These are phyloP conservation scores for Decapterus maruadsi DNA, from an alignment of 2,797 vertebrate species.

Conservation along the genomic window DNA sequence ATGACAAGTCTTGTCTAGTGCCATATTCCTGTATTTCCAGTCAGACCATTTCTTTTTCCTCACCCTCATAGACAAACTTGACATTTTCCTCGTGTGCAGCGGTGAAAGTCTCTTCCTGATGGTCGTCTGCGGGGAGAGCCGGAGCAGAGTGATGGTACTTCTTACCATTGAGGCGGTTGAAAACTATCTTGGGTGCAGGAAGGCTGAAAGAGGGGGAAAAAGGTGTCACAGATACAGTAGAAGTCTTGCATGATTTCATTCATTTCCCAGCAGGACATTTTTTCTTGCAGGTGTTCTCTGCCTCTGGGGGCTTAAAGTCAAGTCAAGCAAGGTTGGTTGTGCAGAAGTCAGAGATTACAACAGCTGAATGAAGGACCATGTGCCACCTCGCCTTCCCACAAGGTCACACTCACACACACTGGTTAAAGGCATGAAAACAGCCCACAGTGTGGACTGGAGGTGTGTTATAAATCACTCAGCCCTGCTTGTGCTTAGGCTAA, in stretches of 20 bases:
- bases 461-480: constrained; percentile 15
- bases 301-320: background rate
- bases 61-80: constrained; percentile 92
- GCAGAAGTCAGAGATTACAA: constrained; percentile 43
- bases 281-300: background rate
- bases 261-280: background rate
- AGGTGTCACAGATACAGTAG: background rate
- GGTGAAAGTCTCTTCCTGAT: constrained; percentile 88
- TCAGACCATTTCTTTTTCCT: constrained; percentile 37
- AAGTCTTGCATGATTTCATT: background rate
- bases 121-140: constrained; percentile 70
- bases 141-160: constrained; percentile 84
- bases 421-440: constrained; percentile 47
- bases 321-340: constrained; percentile 14
- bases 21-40: constrained; percentile 19
- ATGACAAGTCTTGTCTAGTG: background rate
- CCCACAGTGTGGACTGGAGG: constrained; percentile 1
- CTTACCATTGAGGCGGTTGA: constrained; percentile 93
- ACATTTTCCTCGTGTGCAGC: constrained; percentile 94
- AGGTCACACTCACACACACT: constrained; percentile 68
- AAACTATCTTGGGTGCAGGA: constrained; percentile 91
- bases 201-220: constrained; percentile 59
- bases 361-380: constrained; percentile 75
- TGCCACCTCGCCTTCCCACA: constrained; percentile 67
- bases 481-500: background rate